These are phyloP conservation scores for Dynastes tityus DNA, from an alignment of 2,888 invertebrate genomes.

Conservation along the genomic window DNA sequence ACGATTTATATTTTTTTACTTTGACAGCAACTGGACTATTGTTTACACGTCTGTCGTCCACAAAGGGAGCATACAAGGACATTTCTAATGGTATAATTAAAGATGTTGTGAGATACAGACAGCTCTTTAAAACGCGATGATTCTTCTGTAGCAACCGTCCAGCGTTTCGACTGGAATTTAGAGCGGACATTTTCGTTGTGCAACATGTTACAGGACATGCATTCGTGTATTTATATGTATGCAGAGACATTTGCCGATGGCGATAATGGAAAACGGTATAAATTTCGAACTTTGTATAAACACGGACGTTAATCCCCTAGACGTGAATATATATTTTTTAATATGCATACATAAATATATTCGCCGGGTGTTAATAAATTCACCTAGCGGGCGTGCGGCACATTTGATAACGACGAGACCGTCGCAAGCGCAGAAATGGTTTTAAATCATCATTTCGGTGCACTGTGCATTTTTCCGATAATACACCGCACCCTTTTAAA, in stretches of 20 bases:
- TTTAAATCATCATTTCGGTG: conserved; percentile 41
- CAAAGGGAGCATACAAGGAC: too few species aligned
- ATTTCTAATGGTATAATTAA: too few species aligned
- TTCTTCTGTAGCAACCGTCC: too few species aligned
- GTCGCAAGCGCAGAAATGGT: conserved; percentile 15
- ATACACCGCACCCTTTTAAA: conserved; percentile 20
- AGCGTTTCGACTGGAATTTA: too few species aligned
- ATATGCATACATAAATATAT: conserved; percentile 29
- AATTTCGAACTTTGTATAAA: conserved; percentile 35
- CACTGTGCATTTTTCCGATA: conserved; percentile 39
- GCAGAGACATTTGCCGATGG: neutral
- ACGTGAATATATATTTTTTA: conserved; percentile 37
- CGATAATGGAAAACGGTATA: conserved; percentile 33
- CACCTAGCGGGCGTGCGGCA: conserved; percentile 22
- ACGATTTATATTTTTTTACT: too few species aligned
- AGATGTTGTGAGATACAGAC: too few species aligned
- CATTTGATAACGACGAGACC: conserved; percentile 31
- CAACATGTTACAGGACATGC: too few species aligned
- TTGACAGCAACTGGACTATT: too few species aligned
- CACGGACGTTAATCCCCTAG: conserved; percentile 28
- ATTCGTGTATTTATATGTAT: neutral
- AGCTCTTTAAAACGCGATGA: too few species aligned
- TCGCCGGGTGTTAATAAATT: conserved; percentile 32
- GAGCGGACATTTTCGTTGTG: too few species aligned
- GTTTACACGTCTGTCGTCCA: too few species aligned